A percentile compares a stretch with the other conserved stretches of the same genome.
Conservation (phyloP, 2,888 invertebrate species). For the Oasisia sp. region DNA sequence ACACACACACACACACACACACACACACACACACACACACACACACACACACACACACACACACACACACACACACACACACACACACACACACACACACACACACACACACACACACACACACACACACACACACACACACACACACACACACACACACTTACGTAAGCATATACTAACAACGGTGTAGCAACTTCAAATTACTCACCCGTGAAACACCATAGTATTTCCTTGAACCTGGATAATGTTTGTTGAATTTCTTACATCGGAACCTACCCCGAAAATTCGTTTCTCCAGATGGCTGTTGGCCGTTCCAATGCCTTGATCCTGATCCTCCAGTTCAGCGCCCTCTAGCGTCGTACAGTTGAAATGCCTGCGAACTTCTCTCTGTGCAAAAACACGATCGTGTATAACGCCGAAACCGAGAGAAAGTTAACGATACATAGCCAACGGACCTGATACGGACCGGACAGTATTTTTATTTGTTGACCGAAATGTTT, state of each 20-base stretch:
- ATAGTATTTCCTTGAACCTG: too few species aligned
- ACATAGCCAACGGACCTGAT: background rate
- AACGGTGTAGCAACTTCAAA: background rate
- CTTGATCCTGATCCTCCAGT: conserved; percentile 95
- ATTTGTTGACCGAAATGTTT: too few species aligned
- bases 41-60: background rate
- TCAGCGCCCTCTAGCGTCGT: conserved; percentile 90
- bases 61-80: too few species aligned
- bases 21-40: background rate
- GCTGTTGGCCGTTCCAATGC: background rate
- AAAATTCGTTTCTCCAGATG: background rate
- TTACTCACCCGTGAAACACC: too few species aligned
- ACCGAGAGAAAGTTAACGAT: background rate
- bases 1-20: background rate
- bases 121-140: background rate
- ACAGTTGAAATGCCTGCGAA: conserved; percentile 87
- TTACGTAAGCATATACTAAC: background rate
- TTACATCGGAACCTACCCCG: background rate
- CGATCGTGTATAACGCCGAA: background rate
- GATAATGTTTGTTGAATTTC: too few species aligned
- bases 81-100: too few species aligned
- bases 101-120: background rate
- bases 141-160: background rate
- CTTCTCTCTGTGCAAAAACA: conserved; percentile 73
- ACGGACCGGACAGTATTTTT: too few species aligned